Evolutionary conservation across 2,888 invertebrate species (phyloP).

Genomic region (Macrosoma leucophasiata): DNA sequence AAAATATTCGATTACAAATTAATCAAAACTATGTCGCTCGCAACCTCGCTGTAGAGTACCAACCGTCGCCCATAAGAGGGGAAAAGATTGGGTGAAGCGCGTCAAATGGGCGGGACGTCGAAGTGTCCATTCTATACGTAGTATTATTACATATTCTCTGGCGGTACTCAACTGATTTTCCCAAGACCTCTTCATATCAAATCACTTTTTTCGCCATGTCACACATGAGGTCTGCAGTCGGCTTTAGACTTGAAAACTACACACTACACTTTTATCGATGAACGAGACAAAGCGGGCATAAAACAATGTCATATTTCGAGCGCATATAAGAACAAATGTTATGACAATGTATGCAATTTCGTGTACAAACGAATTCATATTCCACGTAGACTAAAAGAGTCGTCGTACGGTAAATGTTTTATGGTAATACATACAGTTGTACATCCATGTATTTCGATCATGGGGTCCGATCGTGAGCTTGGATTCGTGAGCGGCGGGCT

Average conservation of each 20-base stretch:
- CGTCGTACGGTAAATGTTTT: conserved; percentile 62
- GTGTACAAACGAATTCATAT: conserved; percentile 63
- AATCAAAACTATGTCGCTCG: too few relatives aligned
- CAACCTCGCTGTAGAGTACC: too few relatives aligned
- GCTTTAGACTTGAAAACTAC: background rate
- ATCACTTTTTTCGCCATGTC: too few relatives aligned
- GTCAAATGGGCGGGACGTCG: too few relatives aligned
- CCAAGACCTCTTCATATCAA: too few relatives aligned
- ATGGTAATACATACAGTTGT: conserved; percentile 59
- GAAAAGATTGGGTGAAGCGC: too few relatives aligned
- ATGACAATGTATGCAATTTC: conserved; percentile 57
- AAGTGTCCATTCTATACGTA: too few relatives aligned
- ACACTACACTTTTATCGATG: conserved; percentile 29
- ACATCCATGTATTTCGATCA: conserved; percentile 59
- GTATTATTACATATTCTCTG: too few relatives aligned
- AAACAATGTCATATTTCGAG: conserved; percentile 41
- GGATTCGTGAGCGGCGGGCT: conserved; percentile 52
- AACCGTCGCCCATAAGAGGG: too few relatives aligned
- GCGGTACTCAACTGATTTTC: too few relatives aligned
- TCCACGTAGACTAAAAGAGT: conserved; percentile 62
- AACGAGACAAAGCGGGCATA: conserved; percentile 36
- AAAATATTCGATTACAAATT: too few relatives aligned
- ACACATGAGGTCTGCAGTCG: conserved; percentile 8
- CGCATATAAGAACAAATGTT: conserved; percentile 39
- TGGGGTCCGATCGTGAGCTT: conserved; percentile 64